These are phyloP conservation scores for Lasioglossum zephyrum DNA, from an alignment of 2,888 invertebrate species.

Conservation along the genomic window DNA sequence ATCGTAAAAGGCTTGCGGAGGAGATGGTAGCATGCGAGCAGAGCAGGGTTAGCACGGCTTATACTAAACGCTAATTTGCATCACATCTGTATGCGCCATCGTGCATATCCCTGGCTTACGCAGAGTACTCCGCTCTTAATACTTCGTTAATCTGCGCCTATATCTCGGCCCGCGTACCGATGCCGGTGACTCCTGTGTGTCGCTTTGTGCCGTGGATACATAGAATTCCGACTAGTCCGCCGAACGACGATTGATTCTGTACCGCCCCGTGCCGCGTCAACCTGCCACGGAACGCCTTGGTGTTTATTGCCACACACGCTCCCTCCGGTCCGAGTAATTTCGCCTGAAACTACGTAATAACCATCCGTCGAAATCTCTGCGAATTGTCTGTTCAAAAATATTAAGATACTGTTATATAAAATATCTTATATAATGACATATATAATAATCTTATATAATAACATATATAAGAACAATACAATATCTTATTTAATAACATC, in stretches of 20 bases:
- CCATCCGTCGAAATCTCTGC: background rate
- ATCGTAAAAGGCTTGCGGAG: slow-evolving; percentile 55
- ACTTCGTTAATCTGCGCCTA: slow-evolving; percentile 77
- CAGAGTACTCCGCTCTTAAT: slow-evolving; percentile 80
- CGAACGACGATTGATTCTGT: slow-evolving; percentile 33
- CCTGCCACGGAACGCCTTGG: background rate
- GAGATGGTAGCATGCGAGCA: slow-evolving; percentile 32
- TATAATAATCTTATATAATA: no score
- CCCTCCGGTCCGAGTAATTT: background rate
- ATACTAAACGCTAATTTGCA: slow-evolving; percentile 82
- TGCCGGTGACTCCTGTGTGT: slow-evolving; percentile 28
- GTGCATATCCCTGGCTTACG: slow-evolving; percentile 79
- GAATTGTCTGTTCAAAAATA: background rate
- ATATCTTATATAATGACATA: no score
- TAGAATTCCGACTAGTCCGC: slow-evolving; percentile 9
- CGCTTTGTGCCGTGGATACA: slow-evolving; percentile 28
- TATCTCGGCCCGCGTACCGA: slow-evolving; percentile 43
- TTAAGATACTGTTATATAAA: background rate
- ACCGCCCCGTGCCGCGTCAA: background rate
- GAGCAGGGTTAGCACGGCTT: slow-evolving; percentile 75
- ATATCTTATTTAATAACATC: no score
- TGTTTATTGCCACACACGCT: background rate
- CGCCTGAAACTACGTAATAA: background rate
- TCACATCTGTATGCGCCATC: slow-evolving; percentile 82
- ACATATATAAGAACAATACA: no score